Conservation (phyloP, 1,140 invertebrate genomes). For the Pygmarrhopalites habei region DNA sequence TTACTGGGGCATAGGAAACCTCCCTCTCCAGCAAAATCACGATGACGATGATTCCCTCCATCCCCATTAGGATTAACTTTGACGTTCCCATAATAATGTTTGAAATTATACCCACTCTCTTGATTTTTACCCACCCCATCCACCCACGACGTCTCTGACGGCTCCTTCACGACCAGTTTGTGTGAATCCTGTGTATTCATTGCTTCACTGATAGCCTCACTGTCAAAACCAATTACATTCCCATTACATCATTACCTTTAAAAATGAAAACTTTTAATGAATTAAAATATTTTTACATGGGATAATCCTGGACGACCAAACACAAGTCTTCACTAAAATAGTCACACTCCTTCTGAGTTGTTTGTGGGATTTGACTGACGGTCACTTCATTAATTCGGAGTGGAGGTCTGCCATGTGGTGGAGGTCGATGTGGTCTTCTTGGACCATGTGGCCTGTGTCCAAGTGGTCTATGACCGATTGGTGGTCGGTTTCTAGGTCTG, state of each 20-base stretch:
- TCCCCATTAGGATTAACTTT: constrained; percentile 1
- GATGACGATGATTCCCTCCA: constrained; percentile 46
- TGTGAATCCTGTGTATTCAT: constrained; percentile 61
- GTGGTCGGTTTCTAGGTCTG: constrained; percentile 1
- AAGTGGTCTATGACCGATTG: neutral
- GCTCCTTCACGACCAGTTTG: constrained; percentile 53
- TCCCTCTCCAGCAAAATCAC: constrained; percentile 52
- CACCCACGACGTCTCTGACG: constrained; percentile 43
- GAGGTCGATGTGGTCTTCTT: constrained; percentile 2
- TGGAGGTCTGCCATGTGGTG: constrained; percentile 9
- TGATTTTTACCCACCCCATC: constrained; percentile 52
- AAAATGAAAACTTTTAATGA: no score
- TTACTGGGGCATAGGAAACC: constrained; percentile 69
- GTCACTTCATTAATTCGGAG: constrained; percentile 36
- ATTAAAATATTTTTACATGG: constrained; percentile 67
- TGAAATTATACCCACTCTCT: constrained; percentile 52
- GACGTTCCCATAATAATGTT: constrained; percentile 50
- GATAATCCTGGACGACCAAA: constrained; percentile 65
- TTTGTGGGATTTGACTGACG: constrained; percentile 34
- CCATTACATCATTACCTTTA: no score
- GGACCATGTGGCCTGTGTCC: neutral
- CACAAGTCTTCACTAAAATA: constrained; percentile 68
- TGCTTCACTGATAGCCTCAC: constrained; percentile 66
- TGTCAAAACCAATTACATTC: no score
- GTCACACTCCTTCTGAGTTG: constrained; percentile 51